Conservation (phyloP, 2,797 vertebrate genomes). For the Telmatherina bonti region DNA sequence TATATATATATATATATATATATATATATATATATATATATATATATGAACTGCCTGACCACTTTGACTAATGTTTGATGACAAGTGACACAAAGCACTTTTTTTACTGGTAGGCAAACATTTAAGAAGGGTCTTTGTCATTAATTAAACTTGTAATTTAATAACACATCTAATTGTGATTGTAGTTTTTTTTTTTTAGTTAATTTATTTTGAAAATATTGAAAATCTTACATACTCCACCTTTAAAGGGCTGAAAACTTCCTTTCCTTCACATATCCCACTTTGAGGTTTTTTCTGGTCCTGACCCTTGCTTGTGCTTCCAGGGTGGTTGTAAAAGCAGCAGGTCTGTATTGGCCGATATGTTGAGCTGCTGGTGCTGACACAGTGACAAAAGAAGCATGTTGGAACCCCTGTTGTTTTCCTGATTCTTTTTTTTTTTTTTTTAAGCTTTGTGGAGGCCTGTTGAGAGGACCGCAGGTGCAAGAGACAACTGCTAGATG, state of each 20-base stretch:
- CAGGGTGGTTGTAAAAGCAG: constrained; percentile 56
- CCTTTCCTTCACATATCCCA: constrained; percentile 29
- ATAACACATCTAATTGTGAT: too few relatives aligned
- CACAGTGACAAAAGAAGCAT: constrained; percentile 51
- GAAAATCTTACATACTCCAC: too few relatives aligned
- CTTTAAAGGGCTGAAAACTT: constrained; percentile 29
- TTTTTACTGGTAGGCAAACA: too few relatives aligned
- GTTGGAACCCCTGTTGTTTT: constrained; percentile 42
- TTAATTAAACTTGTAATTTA: too few relatives aligned
- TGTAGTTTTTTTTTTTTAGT: too few relatives aligned
- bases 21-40: too few relatives aligned
- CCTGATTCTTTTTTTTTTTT: constrained; percentile 33
- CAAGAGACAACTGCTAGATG: background rate
- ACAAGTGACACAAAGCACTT: too few relatives aligned
- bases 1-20: too few relatives aligned
- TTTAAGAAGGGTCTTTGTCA: too few relatives aligned
- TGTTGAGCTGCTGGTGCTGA: constrained; percentile 55
- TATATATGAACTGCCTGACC: too few relatives aligned
- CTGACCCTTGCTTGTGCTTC: constrained; percentile 42
- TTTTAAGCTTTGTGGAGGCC: constrained; percentile 11
- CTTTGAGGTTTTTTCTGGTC: constrained; percentile 18
- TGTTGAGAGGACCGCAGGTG: constrained; percentile 43
- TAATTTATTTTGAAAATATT: constrained; percentile 50
- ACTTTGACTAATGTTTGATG: too few relatives aligned
- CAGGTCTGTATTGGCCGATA: constrained; percentile 36